phyloP scores from a whole-genome alignment of 1,140 invertebrate species.

The Zaprionus kolodkinae region DNA sequence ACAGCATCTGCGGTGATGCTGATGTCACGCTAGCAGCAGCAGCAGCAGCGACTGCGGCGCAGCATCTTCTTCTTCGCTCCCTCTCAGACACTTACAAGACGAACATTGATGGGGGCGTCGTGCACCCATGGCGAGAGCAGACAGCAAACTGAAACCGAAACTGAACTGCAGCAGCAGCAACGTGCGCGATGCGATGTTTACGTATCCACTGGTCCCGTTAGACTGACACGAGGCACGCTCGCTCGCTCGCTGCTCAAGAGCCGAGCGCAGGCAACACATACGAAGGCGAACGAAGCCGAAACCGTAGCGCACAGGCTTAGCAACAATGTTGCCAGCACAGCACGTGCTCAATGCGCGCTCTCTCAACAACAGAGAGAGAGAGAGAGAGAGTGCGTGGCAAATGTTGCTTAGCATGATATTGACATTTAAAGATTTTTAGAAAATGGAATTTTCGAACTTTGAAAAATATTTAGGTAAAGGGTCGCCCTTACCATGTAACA shows the following conservation, averaged over 20 bases:
- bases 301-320: neutral
- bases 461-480: too few species aligned
- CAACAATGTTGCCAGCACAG: conserved; percentile 36
- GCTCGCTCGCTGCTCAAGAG: neutral
- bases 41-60: conserved; percentile 12
- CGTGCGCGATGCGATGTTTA: conserved; percentile 49
- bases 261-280: neutral
- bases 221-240: conserved; percentile 43
- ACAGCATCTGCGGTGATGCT: conserved; percentile 69
- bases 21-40: conserved; percentile 45
- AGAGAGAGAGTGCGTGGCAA: neutral
- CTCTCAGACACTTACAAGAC: conserved; percentile 29
- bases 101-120: conserved; percentile 22
- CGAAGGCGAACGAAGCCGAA: neutral
- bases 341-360: neutral
- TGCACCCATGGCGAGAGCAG: conserved; percentile 27
- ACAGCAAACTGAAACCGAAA: conserved; percentile 2
- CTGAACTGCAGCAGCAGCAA: conserved; percentile 6
- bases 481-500: too few species aligned
- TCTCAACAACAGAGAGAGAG: neutral
- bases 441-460: too few species aligned
- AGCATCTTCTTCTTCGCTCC: neutral
- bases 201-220: conserved; percentile 71
- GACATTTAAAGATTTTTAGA: too few species aligned
- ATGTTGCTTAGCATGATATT: too few species aligned